Evolutionary conservation across 2,113 vertebrate genomes (phyloP), one percentile per base, ranked within the genome.

Genomic region (Thryonomys swinderianus): DNA sequence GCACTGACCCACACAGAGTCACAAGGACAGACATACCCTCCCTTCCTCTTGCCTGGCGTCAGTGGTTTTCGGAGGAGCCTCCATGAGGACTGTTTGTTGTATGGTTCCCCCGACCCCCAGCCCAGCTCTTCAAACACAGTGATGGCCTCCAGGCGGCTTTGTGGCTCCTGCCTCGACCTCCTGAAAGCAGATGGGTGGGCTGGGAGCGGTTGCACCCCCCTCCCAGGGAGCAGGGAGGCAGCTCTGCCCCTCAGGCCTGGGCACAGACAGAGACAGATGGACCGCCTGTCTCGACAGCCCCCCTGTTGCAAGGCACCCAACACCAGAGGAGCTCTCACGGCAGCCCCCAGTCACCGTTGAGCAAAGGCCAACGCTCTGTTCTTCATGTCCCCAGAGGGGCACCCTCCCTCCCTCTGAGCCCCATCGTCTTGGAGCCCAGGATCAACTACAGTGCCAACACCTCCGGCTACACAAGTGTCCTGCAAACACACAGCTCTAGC

Each of bases 81-180:
- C 85, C 61, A 13, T n/a, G 88, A 96, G 85, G 81, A 83, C 90
- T 74, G 64, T 88, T 90, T 91, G 90, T 89, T 64, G 32, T 69
- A 91, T 84, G 45, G 59, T 11, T 74, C 67, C 76, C 84, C 82
- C 93, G 25, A 25, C 42, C 79, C 88, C 69, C 80, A 79, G 73
- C 96, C 97, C 13, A 21, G 88, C 86, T 97, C 96, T 98, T 98
- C 96, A 94, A 94, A 96, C 14, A 23, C 84, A 61, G 96, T 0
- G 37, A 96, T 96, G 95, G 97, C 98, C 98, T 96, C 42, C 90
- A 98, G 98, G 98, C 98, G 97, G 96, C 97, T 97, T 96, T 82
- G 86, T 86, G 94, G 98, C 91, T 95, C 85, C 86, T 93, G 94
- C 92, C 87, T 95, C 18, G 23, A 87, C 93, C 97, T 73, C 97